Base-by-base conservation (phyloP, 2,888 invertebrate genomes). In the Ophion ventricosus region DNA sequence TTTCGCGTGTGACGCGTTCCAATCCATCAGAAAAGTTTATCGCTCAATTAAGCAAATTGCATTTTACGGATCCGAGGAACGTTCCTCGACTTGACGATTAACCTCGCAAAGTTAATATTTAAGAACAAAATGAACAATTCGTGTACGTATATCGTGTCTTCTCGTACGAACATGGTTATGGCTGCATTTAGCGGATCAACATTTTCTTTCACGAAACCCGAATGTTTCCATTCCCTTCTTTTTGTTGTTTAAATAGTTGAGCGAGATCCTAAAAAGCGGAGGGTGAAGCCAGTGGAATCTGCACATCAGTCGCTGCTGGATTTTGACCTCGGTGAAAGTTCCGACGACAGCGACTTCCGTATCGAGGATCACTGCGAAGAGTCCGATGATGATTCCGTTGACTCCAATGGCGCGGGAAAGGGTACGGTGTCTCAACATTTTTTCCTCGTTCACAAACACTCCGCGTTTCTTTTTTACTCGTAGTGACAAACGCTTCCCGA, bases 291-390 rank as follows among this genome's bases (percentile, higher is more conserved):
- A 84, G 97, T 96, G 82, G 96, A 95, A 91, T 95, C 96, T 10
- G 95, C 96, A 61, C 96, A 97, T 86, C 93, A 93, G 61, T 96
- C 97, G 8, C 94, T 97, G 80, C 93, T 97, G 73, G 97, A 97
- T 92, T 97, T 97, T 89, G 98, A 98, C 94, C 94, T 97, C 83
- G 98, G 97, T 56, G 98, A 98, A 93, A 98, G 98, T 92, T 98
- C 98, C 0, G 98, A 98, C 92, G 98, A 98, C 93, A 98, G 98
- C 83, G 98, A 98, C 94, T 98, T 98, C 94, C 96, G 98, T 77
- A 97, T 98, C 82, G 97, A 97, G 92, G 97, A 97, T 92, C 97
- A 97, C 90, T 95, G 95, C 79, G 96, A 96, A 87, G 96, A 97
- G 88, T 97, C 97, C 85, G 97, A 96, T 92, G 96, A 97, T 91